Conservation (phyloP, 2,797 vertebrate species). For the Parotocinclus haroldoi region DNA sequence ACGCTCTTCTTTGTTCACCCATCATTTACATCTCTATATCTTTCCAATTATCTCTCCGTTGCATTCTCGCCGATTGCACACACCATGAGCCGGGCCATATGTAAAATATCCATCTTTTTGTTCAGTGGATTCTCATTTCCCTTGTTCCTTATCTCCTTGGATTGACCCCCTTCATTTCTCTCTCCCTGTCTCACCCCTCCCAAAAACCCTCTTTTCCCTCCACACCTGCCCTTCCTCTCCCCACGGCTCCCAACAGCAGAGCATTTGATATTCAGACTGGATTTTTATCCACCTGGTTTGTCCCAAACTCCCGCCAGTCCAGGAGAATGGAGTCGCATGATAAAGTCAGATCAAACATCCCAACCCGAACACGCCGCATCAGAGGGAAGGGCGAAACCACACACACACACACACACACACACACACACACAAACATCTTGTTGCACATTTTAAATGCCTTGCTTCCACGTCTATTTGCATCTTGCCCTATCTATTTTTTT, state of each 20-base stretch:
- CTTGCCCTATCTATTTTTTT: slow-evolving; percentile 17
- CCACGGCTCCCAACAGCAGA: slow-evolving; percentile 9
- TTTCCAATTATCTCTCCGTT: slow-evolving; percentile 35
- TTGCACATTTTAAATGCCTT: neutral
- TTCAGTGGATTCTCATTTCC: slow-evolving; percentile 63
- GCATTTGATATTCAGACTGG: slow-evolving; percentile 27
- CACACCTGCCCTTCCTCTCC: slow-evolving; percentile 28
- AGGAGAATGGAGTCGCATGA: slow-evolving; percentile 22
- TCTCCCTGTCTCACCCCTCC: slow-evolving; percentile 10
- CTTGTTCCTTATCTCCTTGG: slow-evolving; percentile 62
- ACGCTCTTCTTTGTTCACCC: slow-evolving; percentile 27
- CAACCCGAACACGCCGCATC: slow-evolving; percentile 15
- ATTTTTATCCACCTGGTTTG: slow-evolving; percentile 21
- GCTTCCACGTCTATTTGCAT: neutral
- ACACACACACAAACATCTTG: neutral
- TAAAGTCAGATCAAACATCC: slow-evolving; percentile 24
- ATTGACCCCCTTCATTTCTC: slow-evolving; percentile 62
- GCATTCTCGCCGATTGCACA: slow-evolving; percentile 19
- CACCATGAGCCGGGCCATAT: slow-evolving; percentile 48
- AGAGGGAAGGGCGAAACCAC: neutral
- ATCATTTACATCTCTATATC: slow-evolving; percentile 34
- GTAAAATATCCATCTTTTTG: slow-evolving; percentile 70
- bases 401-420: neutral
- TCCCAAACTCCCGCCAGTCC: slow-evolving; percentile 15
- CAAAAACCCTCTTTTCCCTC: slow-evolving; percentile 15